Evolutionary conservation across 2,888 invertebrate species (phyloP).

Genomic region (Cephus runcator): DNA sequence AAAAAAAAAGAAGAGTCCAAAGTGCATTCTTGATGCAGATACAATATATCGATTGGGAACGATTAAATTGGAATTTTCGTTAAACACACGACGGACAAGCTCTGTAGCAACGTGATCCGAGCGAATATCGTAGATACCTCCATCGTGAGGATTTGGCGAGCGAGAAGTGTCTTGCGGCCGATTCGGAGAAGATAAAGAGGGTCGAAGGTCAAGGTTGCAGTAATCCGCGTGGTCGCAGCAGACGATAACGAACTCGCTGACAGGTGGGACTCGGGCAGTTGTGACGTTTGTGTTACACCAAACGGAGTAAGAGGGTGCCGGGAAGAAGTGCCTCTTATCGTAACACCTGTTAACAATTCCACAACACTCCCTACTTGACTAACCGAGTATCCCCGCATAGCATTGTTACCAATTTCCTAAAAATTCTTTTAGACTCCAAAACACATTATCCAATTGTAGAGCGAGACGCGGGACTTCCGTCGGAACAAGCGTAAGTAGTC

Average conservation of each 20-base stretch:
- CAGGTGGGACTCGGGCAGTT: slow-evolving; percentile 50
- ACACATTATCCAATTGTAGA: not conserved
- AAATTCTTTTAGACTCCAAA: not conserved
- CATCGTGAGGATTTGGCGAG: slow-evolving; percentile 48
- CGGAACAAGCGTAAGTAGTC: not conserved
- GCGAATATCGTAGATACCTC: slow-evolving; percentile 45
- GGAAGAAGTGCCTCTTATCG: slow-evolving; percentile 60
- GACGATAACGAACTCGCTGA: slow-evolving; percentile 78
- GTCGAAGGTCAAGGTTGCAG: slow-evolving; percentile 79
- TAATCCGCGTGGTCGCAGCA: slow-evolving; percentile 81
- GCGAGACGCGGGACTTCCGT: not conserved
- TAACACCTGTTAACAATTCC: slow-evolving; percentile 63
- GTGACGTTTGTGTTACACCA: slow-evolving; percentile 56
- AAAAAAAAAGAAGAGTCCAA: too few relatives aligned
- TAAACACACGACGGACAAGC: not conserved
- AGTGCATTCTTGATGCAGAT: not conserved
- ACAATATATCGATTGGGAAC: not conserved
- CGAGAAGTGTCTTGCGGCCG: slow-evolving; percentile 45
- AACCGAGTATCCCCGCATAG: slow-evolving; percentile 1
- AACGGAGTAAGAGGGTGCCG: slow-evolving; percentile 55
- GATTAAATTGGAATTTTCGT: not conserved
- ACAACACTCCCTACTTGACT: slow-evolving; percentile 19
- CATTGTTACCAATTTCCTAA: not conserved
- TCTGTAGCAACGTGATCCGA: not conserved
- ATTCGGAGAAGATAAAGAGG: slow-evolving; percentile 61